Evolutionary conservation across 2,888 invertebrate genomes (phyloP).

Genomic region (Allacma fusca): DNA sequence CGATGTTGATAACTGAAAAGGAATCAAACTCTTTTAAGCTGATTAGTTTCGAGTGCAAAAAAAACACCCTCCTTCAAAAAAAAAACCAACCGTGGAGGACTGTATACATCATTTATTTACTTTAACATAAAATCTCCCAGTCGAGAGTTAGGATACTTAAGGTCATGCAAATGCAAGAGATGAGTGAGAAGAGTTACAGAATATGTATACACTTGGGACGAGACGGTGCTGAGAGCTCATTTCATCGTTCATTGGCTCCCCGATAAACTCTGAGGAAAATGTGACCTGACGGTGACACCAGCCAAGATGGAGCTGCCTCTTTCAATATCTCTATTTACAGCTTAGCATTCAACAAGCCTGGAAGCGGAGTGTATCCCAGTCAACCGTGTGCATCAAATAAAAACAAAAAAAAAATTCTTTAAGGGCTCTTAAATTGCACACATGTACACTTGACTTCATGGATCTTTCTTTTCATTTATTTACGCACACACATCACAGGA

Average conservation of each 20-base stretch:
- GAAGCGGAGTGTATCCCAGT: neutral
- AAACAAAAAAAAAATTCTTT: neutral
- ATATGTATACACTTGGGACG: neutral
- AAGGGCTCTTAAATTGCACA: slow-evolving; percentile 13
- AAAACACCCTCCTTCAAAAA: no score
- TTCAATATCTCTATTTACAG: slow-evolving; percentile 23
- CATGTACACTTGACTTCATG: slow-evolving; percentile 16
- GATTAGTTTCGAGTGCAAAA: no score
- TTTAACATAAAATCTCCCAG: no score
- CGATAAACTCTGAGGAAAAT: slow-evolving; percentile 58
- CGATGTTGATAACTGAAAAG: no score
- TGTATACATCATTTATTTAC: no score
- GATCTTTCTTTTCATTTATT: slow-evolving; percentile 1
- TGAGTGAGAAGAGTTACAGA: no score
- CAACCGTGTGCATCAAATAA: slow-evolving; percentile 1
- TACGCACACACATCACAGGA: neutral
- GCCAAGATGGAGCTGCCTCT: slow-evolving; percentile 14
- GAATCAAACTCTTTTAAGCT: no score
- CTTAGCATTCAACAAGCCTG: neutral
- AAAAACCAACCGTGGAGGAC: no score
- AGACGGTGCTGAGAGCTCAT: slow-evolving; percentile 58
- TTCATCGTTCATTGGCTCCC: slow-evolving; percentile 58
- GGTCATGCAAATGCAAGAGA: neutral
- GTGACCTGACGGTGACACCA: slow-evolving; percentile 58
- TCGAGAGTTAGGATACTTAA: no score